phyloP scores from a whole-genome alignment of 2,797 vertebrate genomes.

The Argya squamiceps region DNA sequence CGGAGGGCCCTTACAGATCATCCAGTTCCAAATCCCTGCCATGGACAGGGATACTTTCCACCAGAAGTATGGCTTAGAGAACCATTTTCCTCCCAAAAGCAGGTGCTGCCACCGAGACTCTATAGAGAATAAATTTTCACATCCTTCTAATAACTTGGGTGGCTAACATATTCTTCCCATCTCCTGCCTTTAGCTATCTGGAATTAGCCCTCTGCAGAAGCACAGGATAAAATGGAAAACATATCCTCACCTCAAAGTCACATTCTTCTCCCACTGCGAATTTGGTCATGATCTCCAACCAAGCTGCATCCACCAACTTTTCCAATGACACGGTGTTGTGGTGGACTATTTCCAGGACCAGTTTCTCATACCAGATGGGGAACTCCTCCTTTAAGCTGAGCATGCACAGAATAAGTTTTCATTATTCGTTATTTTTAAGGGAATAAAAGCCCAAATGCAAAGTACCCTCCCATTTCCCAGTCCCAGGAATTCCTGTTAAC shows the following conservation, averaged over 20 bases:
- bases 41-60: neutral
- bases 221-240: neutral
- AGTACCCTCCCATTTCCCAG: neutral
- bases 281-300: constrained; percentile 98
- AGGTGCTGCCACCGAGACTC: neutral
- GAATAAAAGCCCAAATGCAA: neutral
- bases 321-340: constrained; percentile 97
- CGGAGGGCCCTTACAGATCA: neutral
- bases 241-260: constrained; percentile 89
- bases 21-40: neutral
- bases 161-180: neutral
- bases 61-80: neutral
- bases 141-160: neutral
- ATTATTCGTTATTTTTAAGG: neutral
- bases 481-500: neutral
- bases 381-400: constrained; percentile 95
- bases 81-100: neutral
- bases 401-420: neutral
- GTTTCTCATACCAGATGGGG: constrained; percentile 95
- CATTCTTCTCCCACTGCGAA: constrained; percentile 95
- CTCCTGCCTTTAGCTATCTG: neutral
- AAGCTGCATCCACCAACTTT: constrained; percentile 93
- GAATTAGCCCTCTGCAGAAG: neutral
- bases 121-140: neutral
- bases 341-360: constrained; percentile 94